A percentile compares a stretch with the other conserved stretches of the same genome.
phyloP scores from a whole-genome alignment of 2,113 vertebrate species.

The Solenodon paradoxus region DNA sequence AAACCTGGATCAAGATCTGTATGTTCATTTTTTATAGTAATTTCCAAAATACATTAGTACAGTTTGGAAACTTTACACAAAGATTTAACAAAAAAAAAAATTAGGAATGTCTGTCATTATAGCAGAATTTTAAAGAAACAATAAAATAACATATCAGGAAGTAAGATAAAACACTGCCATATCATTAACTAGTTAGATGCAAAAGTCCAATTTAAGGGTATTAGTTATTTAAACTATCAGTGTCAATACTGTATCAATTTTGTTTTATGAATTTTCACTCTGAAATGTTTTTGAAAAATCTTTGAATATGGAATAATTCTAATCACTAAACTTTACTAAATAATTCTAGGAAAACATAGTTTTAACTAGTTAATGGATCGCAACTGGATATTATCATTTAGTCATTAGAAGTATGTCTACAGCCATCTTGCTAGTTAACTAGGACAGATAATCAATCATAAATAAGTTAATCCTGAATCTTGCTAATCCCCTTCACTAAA shows the following conservation, averaged over 20 bases:
- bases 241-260: background rate
- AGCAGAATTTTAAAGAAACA: background rate
- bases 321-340: background rate
- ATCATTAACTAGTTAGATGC: background rate
- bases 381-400: background rate
- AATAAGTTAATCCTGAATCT: background rate
- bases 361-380: background rate
- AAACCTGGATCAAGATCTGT: background rate
- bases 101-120: background rate
- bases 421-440: background rate
- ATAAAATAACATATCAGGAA: background rate
- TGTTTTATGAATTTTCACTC: background rate
- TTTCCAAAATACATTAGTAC: background rate
- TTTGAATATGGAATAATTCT: background rate
- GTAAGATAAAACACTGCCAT: background rate
- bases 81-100: background rate
- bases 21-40: background rate
- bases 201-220: background rate
- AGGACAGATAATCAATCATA: background rate
- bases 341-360: background rate
- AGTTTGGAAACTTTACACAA: background rate
- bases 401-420: background rate
- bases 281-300: slow-evolving; percentile 24
- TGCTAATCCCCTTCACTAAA: background rate
- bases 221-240: background rate